Evolutionary conservation across 2,797 vertebrate genomes (phyloP).

Genomic region (Odontamblyopus lacepedii): DNA sequence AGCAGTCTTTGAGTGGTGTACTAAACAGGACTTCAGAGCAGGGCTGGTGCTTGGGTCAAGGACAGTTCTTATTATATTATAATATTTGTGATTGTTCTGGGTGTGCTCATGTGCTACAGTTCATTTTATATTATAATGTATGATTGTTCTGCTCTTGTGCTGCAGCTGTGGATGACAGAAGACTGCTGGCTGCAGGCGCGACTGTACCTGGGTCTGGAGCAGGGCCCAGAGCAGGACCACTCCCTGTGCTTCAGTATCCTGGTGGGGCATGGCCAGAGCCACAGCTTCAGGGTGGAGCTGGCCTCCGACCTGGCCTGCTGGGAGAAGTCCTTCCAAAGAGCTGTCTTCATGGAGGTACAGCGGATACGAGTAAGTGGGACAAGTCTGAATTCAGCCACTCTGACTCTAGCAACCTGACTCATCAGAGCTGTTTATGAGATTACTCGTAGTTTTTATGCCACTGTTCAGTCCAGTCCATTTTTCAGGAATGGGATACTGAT

Average conservation of each 20-base stretch:
- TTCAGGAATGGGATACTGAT: no score
- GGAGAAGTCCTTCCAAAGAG: conserved; percentile 93
- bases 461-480: no score
- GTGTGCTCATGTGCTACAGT: conserved; percentile 69
- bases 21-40: conserved; percentile 13
- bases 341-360: conserved; percentile 91
- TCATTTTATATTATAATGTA: conserved; percentile 33
- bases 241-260: conserved; percentile 89
- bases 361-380: conserved; percentile 83
- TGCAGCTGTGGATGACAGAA: conserved; percentile 88
- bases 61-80: background rate
- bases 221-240: conserved; percentile 83
- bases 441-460: no score
- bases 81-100: background rate
- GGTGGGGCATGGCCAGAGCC: conserved; percentile 86
- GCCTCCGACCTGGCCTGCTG: conserved; percentile 86
- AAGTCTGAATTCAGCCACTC: background rate
- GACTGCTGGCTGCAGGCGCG: conserved; percentile 91
- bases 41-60: conserved; percentile 5
- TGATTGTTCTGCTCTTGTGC: conserved; percentile 25
- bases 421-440: background rate
- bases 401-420: background rate
- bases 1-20: conserved; percentile 11
- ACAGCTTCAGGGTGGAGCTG: conserved; percentile 88
- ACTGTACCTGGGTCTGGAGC: conserved; percentile 85